Base-by-base conservation (phyloP, 2,113 vertebrate genomes). In the Aleadryas rufinucha region DNA sequence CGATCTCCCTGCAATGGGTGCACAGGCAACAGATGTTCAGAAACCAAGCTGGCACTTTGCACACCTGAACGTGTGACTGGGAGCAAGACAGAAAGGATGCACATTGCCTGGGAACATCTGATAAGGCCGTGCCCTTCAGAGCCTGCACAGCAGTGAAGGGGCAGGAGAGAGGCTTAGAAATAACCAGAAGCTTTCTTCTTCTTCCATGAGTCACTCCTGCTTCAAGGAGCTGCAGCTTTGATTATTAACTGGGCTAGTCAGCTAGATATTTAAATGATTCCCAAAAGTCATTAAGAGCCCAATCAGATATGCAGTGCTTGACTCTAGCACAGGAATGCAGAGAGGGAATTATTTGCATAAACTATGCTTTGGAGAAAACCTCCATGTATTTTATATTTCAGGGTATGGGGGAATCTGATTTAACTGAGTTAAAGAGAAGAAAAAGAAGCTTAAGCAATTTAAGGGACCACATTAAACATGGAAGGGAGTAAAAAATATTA, bases 221-320 rank as follows among this genome's bases (percentile, higher is more conserved):
- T 96, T 81, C 95, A 78, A 97, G 96, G 88, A 95, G 92, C 95
- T 89, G 93, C 92, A 59, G 95, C 93, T 87, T 75, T 94, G 95
- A 90, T 97, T 96, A 96, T 96, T 95, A 97, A 96, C 96, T 90
- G 95, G 88, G 90, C 96, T 94, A 90, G 93, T 93, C 96, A 93
- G 96, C 96, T 89, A 92, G 96, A 96, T 97, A 96, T 92, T 96
- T 95, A 97, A 96, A 96, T 96, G 96, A 96, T 96, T 94, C 96
- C 96, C 96, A 95, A 94, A 97, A 97, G 96, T 97, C 95, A 97
- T 97, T 97, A 97, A 97, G 86, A 97, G 96, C 95, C 96, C 93
- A 95, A 97, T 97, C 96, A 96, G 96, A 97, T 97, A 97, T 82
- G 93, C 86, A 54, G 84, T 76, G 93, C 90, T 95, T 93, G 95